Percentiles rank a stretch among this genome's conserved stretches.
Evolutionary conservation across 2,888 invertebrate species (phyloP).

Genomic region (Gastrophysa polygoni): DNA sequence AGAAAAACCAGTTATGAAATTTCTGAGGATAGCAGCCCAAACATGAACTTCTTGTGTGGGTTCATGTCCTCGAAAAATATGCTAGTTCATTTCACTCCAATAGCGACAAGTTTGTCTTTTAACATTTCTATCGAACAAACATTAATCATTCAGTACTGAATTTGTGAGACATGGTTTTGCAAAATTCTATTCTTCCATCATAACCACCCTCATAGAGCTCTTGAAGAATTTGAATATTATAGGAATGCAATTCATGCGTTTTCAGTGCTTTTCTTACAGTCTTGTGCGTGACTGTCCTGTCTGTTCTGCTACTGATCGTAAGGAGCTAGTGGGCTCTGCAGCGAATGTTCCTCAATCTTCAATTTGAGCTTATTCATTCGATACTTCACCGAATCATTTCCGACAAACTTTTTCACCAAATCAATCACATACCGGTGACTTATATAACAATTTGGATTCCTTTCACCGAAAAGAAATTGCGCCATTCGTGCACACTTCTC

Average conservation of each 20-base stretch:
- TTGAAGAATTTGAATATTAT: no score
- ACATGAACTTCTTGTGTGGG: not conserved
- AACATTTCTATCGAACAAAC: not conserved
- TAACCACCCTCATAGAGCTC: no score
- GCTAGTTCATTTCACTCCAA: constrained; percentile 11
- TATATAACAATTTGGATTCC: not conserved
- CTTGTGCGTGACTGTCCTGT: no score
- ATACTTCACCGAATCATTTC: not conserved
- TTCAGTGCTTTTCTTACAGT: no score
- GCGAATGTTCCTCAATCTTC: not conserved
- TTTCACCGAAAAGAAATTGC: not conserved
- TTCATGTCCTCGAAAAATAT: constrained; percentile 12
- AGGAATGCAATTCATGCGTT: no score
- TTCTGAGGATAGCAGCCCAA: constrained; percentile 15
- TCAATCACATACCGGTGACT: constrained; percentile 2
- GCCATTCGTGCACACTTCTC: not conserved
- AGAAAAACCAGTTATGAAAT: constrained; percentile 4
- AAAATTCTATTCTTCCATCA: no score
- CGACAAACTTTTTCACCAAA: not conserved
- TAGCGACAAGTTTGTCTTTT: constrained; percentile 4
- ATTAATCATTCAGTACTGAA: no score
- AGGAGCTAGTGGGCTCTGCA: constrained; percentile 1
- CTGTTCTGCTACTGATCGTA: not conserved
- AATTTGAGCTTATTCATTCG: not conserved
- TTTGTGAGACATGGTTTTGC: no score